Percentiles rank a stretch among this genome's conserved stretches.
phyloP scores from a whole-genome alignment of 2,113 vertebrate genomes.

The Chloebia gouldiae region DNA sequence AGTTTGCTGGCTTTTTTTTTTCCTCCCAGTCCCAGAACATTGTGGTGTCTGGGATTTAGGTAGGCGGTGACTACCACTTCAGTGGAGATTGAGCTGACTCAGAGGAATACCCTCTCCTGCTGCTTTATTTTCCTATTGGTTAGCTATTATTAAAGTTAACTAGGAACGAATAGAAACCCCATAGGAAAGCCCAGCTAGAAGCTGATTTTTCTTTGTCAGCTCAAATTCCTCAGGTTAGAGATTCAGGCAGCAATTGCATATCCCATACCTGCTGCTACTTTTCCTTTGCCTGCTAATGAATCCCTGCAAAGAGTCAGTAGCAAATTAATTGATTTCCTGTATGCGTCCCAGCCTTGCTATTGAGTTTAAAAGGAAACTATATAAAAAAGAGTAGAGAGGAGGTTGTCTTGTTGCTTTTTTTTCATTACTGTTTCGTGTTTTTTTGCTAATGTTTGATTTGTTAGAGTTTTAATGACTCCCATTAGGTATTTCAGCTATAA shows the following conservation, averaged over 20 bases:
- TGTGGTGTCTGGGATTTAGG: not conserved
- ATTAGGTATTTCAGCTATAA: conserved; percentile 15
- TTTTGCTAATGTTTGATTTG: not conserved
- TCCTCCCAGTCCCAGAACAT: not conserved
- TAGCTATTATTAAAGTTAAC: conserved; percentile 73
- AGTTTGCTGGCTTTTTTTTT: not conserved
- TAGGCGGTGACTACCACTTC: conserved; percentile 14
- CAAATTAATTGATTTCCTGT: conserved; percentile 48
- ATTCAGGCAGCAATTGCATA: not conserved
- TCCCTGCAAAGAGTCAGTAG: not conserved
- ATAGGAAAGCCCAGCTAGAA: conserved; percentile 57
- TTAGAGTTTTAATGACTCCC: not conserved
- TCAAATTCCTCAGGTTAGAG: conserved; percentile 36
- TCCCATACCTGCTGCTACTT: conserved; percentile 42
- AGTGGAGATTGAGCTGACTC: conserved; percentile 59
- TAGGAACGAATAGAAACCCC: conserved; percentile 73
- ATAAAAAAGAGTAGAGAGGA: not conserved
- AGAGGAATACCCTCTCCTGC: conserved; percentile 57
- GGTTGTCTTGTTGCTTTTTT: not conserved
- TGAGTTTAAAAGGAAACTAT: not conserved
- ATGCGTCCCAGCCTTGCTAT: not conserved
- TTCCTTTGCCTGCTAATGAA: conserved; percentile 20
- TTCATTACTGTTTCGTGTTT: not conserved
- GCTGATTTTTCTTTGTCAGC: conserved; percentile 68
- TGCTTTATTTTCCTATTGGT: conserved; percentile 59